Percentiles rank a stretch among this genome's conserved stretches.
Evolutionary conservation across 2,797 vertebrate species (phyloP).

Genomic region (Karalla daura): DNA sequence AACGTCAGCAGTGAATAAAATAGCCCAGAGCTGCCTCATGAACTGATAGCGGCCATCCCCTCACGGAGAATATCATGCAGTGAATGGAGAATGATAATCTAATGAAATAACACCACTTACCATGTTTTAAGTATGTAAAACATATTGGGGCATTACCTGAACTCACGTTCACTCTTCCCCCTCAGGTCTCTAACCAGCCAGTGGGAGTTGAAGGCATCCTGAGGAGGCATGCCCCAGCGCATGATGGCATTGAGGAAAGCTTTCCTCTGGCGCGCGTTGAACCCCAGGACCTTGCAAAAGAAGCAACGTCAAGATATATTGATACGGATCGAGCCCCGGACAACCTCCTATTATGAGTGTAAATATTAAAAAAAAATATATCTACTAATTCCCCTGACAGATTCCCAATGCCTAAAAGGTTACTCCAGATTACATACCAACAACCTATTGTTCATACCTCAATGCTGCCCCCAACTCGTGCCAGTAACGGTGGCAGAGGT

Average conservation of each 20-base stretch:
- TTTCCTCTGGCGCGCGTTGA: constrained; percentile 97
- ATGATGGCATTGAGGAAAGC: constrained; percentile 98
- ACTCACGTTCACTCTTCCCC: constrained; percentile 98
- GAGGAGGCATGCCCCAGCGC: constrained; percentile 99
- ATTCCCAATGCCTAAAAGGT: neutral
- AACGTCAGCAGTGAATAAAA: constrained; percentile 23
- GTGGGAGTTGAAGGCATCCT: constrained; percentile 98
- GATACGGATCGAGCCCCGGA: too few relatives aligned
- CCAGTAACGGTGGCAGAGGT: constrained; percentile 94
- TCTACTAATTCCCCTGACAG: too few relatives aligned
- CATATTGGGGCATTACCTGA: constrained; percentile 83
- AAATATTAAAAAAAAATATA: too few relatives aligned
- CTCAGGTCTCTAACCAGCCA: constrained; percentile 97
- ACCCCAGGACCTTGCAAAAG: constrained; percentile 91
- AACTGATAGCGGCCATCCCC: neutral
- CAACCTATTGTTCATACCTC: constrained; percentile 83
- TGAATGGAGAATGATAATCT: constrained; percentile 15
- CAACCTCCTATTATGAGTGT: too few relatives aligned
- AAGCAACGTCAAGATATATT: neutral
- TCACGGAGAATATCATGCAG: neutral
- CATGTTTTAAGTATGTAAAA: constrained; percentile 1
- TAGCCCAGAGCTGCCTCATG: constrained; percentile 12
- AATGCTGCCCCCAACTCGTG: constrained; percentile 96
- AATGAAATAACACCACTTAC: neutral
- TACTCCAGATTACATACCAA: neutral